Percentiles rank a stretch among this genome's conserved stretches.
These are phyloP conservation scores for Bradynema listronoti DNA, from an alignment of 1,140 invertebrate species.

Conservation along the genomic window DNA sequence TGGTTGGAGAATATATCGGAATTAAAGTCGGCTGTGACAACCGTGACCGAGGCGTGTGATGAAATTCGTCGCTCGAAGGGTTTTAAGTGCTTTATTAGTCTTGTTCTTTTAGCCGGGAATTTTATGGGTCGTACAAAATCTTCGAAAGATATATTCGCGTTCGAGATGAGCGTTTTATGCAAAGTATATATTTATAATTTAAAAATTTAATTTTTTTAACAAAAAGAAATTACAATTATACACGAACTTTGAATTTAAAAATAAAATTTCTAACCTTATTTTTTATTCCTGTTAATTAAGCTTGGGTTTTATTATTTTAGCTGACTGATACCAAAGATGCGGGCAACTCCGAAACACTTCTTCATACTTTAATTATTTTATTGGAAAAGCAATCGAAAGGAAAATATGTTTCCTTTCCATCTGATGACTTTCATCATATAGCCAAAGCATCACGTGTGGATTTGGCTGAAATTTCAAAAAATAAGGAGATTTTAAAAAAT, in stretches of 20 bases:
- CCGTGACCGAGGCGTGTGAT: slow-evolving; percentile 36
- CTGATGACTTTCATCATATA: slow-evolving; percentile 37
- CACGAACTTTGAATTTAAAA: too few species aligned
- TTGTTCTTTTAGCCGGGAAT: slow-evolving; percentile 39
- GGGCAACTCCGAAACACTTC: slow-evolving; percentile 32
- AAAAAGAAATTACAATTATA: too few species aligned
- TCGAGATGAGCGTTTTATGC: slow-evolving; percentile 27
- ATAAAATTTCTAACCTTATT: too few species aligned
- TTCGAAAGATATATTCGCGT: slow-evolving; percentile 30
- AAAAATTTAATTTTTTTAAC: too few species aligned
- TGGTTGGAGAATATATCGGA: slow-evolving; percentile 24
- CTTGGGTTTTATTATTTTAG: slow-evolving; percentile 23
- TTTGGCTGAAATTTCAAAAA: slow-evolving; percentile 15
- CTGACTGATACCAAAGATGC: slow-evolving; percentile 35
- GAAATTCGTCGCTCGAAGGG: slow-evolving; percentile 27
- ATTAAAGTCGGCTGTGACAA: slow-evolving; percentile 30
- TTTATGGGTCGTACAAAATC: slow-evolving; percentile 39
- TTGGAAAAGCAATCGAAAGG: slow-evolving; percentile 31
- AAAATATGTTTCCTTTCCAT: slow-evolving; percentile 24
- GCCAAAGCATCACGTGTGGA: slow-evolving; percentile 24
- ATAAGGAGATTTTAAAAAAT: slow-evolving; percentile 20
- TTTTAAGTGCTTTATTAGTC: slow-evolving; percentile 19
- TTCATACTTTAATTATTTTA: slow-evolving; percentile 26
- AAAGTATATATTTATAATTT: too few species aligned
- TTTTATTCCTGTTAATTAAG: slow-evolving; percentile 5